These are phyloP conservation scores for Thamnophis sirtalis DNA, from an alignment of 2,113 vertebrate genomes.

Conservation along the genomic window DNA sequence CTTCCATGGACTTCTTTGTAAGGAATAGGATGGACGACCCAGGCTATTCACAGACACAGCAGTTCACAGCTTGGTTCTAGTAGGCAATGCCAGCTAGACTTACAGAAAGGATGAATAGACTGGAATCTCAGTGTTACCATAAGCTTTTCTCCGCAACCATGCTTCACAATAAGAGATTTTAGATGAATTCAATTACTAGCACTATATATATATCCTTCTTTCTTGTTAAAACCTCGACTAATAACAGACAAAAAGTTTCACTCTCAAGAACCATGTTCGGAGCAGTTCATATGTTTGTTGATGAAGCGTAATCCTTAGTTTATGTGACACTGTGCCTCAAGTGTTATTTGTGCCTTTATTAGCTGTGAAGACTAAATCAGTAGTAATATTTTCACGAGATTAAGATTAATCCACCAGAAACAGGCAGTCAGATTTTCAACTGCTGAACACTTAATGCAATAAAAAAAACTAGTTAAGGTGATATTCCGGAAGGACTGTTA, in stretches of 20 bases:
- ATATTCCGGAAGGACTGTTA: not conserved
- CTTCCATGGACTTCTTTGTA: not conserved
- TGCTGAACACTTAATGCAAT: constrained; percentile 20
- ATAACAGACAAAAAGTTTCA: constrained; percentile 29
- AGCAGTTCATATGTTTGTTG: constrained; percentile 37
- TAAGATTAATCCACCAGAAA: constrained; percentile 28
- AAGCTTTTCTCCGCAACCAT: constrained; percentile 37
- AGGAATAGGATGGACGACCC: not conserved
- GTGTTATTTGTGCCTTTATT: constrained; percentile 35
- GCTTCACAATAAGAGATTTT: constrained; percentile 31
- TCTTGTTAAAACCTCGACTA: constrained; percentile 44
- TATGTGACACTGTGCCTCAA: constrained; percentile 33
- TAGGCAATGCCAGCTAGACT: constrained; percentile 1
- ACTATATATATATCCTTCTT: constrained; percentile 41
- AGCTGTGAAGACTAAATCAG: constrained; percentile 47
- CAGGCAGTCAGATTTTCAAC: constrained; percentile 3
- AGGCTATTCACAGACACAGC: not conserved
- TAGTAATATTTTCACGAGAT: constrained; percentile 35
- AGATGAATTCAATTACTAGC: constrained; percentile 31
- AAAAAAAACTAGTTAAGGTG: not conserved
- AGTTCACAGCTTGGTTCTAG: constrained; percentile 15
- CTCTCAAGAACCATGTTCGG: constrained; percentile 10
- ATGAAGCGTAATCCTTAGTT: constrained; percentile 34
- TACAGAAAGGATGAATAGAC: not conserved
- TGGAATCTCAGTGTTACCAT: not conserved